Evolutionary conservation across 2,797 vertebrate genomes (phyloP), one percentile per base, ranked within the genome.

Genomic region (Chanos chanos): DNA sequence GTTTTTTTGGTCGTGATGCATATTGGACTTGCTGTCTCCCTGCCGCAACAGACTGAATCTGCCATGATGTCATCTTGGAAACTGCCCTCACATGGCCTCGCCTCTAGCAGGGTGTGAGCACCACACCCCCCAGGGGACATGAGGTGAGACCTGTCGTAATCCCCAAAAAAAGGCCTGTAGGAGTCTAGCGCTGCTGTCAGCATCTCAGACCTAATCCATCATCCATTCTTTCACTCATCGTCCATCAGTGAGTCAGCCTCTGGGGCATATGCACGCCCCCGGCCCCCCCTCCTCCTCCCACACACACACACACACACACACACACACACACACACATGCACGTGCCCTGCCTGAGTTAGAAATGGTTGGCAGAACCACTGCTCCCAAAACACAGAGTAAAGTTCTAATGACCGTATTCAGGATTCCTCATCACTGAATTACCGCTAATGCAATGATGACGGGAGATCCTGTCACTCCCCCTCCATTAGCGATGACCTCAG

Each of bases 401-500:
- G 28, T 54, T 53, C 50, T 44, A 44, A 48, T 52, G 50, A 51
- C 55, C 49, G 45, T 40, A 34, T 48, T 59, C 62, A n/a, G 54
- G 39, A 61, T 60, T 56, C 21, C 34, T 41, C 50, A 45, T 34
- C 10, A 31, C 52, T 61, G 51, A 73, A 74, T 76, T 64, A 71
- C 70, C 68, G 74, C 62, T 79, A 79, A 81, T 79, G 67, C 81
- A 73, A 63, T 22, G 47, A 72, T 72, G 66, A 70, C 70, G 71
- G 78, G 66, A 64, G 72, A 73, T 73, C 71, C 66, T 73, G 77
- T 78, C 65, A 53, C 74, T 72, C 72, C n/a, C 77, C 62, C n/a
- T 73, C 79, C 77, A 61, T 75, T 69, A 64, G 57, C 74, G 74
- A 79, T 77, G 75, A 82, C 64, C 68, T 75, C 62, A 72, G 33